Evolutionary conservation across 2,888 invertebrate genomes (phyloP), one percentile per base, ranked within the genome.

Genomic region (Apocheima hispidaria): DNA sequence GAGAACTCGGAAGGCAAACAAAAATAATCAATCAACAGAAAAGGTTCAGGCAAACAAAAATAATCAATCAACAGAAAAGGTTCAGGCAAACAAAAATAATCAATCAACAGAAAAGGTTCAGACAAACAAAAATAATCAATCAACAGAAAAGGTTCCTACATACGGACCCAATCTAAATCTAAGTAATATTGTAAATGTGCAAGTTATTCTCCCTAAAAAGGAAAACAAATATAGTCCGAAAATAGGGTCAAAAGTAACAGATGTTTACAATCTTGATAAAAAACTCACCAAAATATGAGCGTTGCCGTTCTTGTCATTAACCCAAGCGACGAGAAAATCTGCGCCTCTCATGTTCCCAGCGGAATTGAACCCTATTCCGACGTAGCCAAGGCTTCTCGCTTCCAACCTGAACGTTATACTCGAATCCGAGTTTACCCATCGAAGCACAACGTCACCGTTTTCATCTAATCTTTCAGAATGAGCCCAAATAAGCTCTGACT

Each of bases 291-390:
- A 95, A 87, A 97, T 94, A 88, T 96, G 95, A 74, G 96, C 96
- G 89, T 87, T 90, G 73, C 90, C 91, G 77, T 88, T 91, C 77
- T 86, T 86, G 82, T 96, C 95, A 90, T 97, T 96, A 72, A 98
- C 96, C 98, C 98, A 98, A 63, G 96, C 97, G 82, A 98, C 95
- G 72, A 97, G 95, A 90, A 98, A 95, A 93, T 98, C 98, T 61
- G 97, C 95, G 46, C 96, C 96, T 78, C 95, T 94, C 95, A 96
- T 95, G 71, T 95, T 94, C 66, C 97, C 96, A 80, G 95, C 96
- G 57, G 94, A 94, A 71, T 97, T 97, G 86, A 98, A 96, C 61
- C 98, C 98, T 76, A 98, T 94, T 40, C 97, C 97, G 67, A 98
- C 95, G 87, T 97, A 98, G 72, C 98, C 98, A 77, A 94, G 94